Conservation (phyloP, 2,888 invertebrate species). For the Eupithecia subumbrata region DNA sequence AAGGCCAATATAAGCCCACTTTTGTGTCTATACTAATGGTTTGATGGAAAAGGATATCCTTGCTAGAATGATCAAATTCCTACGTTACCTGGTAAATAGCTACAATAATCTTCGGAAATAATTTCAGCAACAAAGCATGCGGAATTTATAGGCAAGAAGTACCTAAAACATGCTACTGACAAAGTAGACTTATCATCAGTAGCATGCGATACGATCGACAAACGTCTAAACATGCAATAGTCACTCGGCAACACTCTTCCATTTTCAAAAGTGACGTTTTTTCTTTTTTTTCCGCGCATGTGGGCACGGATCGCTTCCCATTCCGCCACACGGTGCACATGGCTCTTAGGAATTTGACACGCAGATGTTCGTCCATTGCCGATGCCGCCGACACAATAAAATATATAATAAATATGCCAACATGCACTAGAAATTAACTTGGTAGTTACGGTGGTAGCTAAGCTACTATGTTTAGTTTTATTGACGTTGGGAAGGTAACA, state of each 20-base stretch:
- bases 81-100: neutral
- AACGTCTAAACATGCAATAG: constrained; percentile 24
- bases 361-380: constrained; percentile 78
- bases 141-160: neutral
- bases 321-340: constrained; percentile 80
- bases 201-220: neutral
- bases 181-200: neutral
- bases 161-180: neutral
- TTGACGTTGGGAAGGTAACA: neutral
- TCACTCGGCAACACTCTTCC: constrained; percentile 39
- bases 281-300: constrained; percentile 37
- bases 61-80: constrained; percentile 2
- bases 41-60: constrained; percentile 32
- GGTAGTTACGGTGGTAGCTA: neutral
- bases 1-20: constrained; percentile 50
- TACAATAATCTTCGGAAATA: neutral
- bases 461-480: constrained; percentile 4
- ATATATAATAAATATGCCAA: constrained; percentile 74
- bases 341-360: constrained; percentile 81
- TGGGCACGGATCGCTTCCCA: constrained; percentile 77
- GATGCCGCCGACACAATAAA: constrained; percentile 66
- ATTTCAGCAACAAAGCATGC: neutral
- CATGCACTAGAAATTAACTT: constrained; percentile 52
- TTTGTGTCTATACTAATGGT: constrained; percentile 39
- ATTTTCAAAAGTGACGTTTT: constrained; percentile 45